Evolutionary conservation across 2,797 vertebrate genomes (phyloP).

Genomic region (Allobates femoralis): DNA sequence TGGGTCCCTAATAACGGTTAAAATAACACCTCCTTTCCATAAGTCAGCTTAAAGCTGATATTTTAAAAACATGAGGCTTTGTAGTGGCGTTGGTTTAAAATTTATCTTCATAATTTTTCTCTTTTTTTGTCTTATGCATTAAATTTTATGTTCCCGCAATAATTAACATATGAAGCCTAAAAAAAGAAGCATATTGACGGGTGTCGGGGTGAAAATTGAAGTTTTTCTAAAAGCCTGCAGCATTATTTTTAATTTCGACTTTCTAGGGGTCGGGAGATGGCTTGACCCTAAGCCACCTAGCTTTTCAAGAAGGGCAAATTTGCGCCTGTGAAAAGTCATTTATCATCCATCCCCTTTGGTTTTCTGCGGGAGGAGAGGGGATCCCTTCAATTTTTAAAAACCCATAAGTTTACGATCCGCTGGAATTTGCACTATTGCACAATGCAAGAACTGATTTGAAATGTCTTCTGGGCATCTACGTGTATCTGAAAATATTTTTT

Average conservation of each 20-base stretch:
- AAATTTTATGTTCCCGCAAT: slow-evolving; percentile 17
- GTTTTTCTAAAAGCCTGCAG: slow-evolving; percentile 25
- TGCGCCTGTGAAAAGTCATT: slow-evolving; percentile 70
- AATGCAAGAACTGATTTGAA: slow-evolving; percentile 49
- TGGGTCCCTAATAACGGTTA: background rate
- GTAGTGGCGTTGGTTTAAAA: background rate
- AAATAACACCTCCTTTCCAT: background rate
- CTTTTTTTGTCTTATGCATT: background rate
- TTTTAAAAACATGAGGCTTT: background rate
- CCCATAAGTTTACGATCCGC: slow-evolving; percentile 56
- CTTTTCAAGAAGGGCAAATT: slow-evolving; percentile 74
- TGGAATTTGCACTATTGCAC: slow-evolving; percentile 56
- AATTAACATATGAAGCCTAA: slow-evolving; percentile 25
- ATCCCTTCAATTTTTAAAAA: slow-evolving; percentile 63
- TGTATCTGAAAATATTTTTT: slow-evolving; percentile 17
- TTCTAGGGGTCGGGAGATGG: slow-evolving; percentile 63
- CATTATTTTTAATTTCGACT: slow-evolving; percentile 37
- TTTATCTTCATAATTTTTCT: background rate
- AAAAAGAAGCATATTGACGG: slow-evolving; percentile 28
- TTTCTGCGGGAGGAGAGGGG: slow-evolving; percentile 63
- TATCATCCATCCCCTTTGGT: slow-evolving; percentile 72
- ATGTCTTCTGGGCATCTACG: slow-evolving; percentile 42
- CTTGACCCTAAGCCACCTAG: slow-evolving; percentile 68
- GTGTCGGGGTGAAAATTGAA: slow-evolving; percentile 39
- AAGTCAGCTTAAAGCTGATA: background rate